Evolutionary conservation across 2,797 vertebrate species (phyloP).

Genomic region (Sciaenops ocellatus): DNA sequence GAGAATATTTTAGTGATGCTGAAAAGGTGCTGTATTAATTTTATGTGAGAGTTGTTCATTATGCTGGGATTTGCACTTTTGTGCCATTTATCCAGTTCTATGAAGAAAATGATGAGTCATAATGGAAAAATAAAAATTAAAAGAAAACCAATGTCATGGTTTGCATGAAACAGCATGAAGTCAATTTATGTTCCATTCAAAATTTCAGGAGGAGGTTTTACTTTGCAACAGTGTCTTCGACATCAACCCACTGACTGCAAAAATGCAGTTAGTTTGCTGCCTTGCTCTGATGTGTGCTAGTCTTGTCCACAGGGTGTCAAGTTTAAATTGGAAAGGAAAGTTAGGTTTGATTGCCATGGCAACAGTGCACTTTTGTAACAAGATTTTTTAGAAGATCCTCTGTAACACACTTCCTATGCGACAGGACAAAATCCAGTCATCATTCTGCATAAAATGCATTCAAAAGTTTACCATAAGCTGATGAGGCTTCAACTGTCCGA

Average conservation of each 20-base stretch:
- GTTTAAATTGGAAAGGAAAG: background rate
- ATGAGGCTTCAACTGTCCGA: too few species aligned
- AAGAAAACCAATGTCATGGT: constrained; percentile 48
- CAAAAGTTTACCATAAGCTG: too few species aligned
- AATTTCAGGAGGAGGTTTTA: background rate
- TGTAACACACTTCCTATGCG: too few species aligned
- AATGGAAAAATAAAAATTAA: constrained; percentile 75
- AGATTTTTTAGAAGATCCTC: too few species aligned
- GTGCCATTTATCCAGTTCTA: constrained; percentile 74
- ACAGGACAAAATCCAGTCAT: too few species aligned
- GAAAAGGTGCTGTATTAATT: constrained; percentile 83
- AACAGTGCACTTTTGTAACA: background rate
- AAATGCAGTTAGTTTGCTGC: background rate
- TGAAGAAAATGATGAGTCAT: constrained; percentile 71
- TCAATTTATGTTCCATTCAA: background rate
- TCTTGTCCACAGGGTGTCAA: background rate
- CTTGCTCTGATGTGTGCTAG: background rate
- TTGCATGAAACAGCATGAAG: constrained; percentile 32
- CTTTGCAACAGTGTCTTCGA: background rate
- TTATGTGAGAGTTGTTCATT: constrained; percentile 79
- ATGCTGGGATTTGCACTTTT: constrained; percentile 73
- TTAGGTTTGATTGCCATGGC: background rate
- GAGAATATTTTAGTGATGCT: constrained; percentile 83
- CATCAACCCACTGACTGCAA: background rate
- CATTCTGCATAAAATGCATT: too few species aligned